Evolutionary conservation across 1,140 invertebrate genomes (phyloP), one percentile per base, ranked within the genome.

Genomic region (Drosophila ficusphila): DNA sequence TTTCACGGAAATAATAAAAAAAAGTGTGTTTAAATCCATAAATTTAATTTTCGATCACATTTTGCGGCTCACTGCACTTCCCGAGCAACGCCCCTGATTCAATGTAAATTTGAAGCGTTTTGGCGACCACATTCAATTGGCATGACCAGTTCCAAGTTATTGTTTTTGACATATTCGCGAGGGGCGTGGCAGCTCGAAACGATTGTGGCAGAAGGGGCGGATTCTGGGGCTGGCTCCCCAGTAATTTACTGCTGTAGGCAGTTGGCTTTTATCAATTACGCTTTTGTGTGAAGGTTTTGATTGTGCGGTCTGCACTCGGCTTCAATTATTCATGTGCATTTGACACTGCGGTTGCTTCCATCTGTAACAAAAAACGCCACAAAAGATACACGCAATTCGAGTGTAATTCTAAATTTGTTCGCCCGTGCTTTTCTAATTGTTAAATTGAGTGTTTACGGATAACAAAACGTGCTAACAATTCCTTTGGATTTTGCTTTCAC

Each of bases 281-380:
- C 42, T 46, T 67, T 57, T 65, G 70, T 74, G 60, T 42, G 72
- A 58, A 47, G 34, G 34, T 38, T 74, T 74, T 74, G 70, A 65
- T 74, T 74, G 71, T 74, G 70, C 46, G 71, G 71, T 74, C 38
- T 34, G 51, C 60, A 51, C 70, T 74, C 61, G 42, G 36, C 51
- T 61, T 61, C 53, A 76, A 75, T 76, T 69, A 76, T 76, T 76
- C 73, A 76, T 76, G 42, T 60, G 41, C 53, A 69, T 76, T 76
- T 76, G 72, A 76, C 72, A 76, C 72, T 76, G 73, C 38, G 72
- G 72, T 76, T 69, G 46, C 42, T 67, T 75, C 36, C 44, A 67
- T 21, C 39, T 25, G 36, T 33, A 67, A 33, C 7, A 70, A 69
- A 71, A 69, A 56, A 41, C 21, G 7, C 33, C 46, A 67, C 61